Conservation (phyloP, 2,888 invertebrate species). For the Zeuzera pyrina region DNA sequence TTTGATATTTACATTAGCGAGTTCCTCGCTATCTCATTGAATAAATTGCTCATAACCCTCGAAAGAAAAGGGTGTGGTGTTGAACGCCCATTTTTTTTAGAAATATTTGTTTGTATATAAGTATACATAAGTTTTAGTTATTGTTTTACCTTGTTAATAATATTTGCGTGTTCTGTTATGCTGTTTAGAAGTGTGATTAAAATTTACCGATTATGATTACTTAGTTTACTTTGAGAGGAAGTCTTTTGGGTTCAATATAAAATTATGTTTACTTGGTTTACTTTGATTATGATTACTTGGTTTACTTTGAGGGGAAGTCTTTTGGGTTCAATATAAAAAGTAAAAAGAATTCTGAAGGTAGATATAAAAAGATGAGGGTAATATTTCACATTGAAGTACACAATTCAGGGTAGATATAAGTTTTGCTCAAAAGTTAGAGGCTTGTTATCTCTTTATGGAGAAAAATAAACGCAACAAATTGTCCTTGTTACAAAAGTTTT, state of each 20-base stretch:
- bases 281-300: too few relatives aligned
- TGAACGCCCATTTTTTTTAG: slow-evolving; percentile 38
- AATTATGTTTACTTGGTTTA: too few relatives aligned
- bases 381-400: neutral
- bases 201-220: too few relatives aligned
- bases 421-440: slow-evolving; percentile 6
- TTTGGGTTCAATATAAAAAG: too few relatives aligned
- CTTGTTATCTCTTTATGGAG: slow-evolving; percentile 19
- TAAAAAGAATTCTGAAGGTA: too few relatives aligned
- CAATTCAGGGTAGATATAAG: slow-evolving; percentile 7
- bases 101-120: slow-evolving; percentile 65
- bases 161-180: slow-evolving; percentile 21
- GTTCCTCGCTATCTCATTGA: too few relatives aligned
- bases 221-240: too few relatives aligned
- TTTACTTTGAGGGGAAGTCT: too few relatives aligned
- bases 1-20: slow-evolving; percentile 25
- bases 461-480: slow-evolving; percentile 26
- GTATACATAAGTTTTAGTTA: slow-evolving; percentile 70
- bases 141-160: slow-evolving; percentile 43
- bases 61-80: slow-evolving; percentile 9
- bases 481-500: slow-evolving; percentile 21
- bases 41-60: slow-evolving; percentile 4
- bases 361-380: neutral
- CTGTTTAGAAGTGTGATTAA: slow-evolving; percentile 46
- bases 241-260: too few relatives aligned